These are phyloP conservation scores for Brachionus plicatilis DNA, from an alignment of 1,140 invertebrate genomes.

Conservation along the genomic window DNA sequence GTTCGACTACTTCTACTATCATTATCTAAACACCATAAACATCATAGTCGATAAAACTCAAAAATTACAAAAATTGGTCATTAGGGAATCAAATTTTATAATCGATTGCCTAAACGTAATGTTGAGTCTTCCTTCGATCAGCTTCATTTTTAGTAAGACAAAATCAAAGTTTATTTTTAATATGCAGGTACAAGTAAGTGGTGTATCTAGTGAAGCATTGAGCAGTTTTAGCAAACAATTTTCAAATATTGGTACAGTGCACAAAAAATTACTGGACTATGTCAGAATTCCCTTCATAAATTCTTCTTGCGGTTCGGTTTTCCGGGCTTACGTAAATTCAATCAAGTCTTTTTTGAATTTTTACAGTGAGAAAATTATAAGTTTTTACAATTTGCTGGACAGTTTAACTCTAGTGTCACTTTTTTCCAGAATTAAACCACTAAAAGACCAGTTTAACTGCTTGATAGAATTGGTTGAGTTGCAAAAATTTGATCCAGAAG, in stretches of 20 bases:
- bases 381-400: not conserved
- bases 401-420: not conserved
- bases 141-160: not conserved
- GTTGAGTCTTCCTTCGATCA: constrained; percentile 8
- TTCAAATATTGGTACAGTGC: not conserved
- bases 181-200: not conserved
- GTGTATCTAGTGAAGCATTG: constrained; percentile 25
- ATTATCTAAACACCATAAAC: constrained; percentile 26
- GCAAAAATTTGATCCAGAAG: not conserved
- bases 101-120: not conserved
- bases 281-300: not conserved
- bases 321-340: not conserved
- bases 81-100: not conserved
- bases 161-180: constrained; percentile 17
- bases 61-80: not conserved
- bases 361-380: not conserved
- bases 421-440: not conserved
- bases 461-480: not conserved
- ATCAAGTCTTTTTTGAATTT: not conserved
- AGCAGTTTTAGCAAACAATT: not conserved
- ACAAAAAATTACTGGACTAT: not conserved
- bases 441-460: not conserved
- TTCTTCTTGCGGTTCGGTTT: not conserved
- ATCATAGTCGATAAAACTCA: not conserved
- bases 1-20: constrained; percentile 23